These are phyloP conservation scores for Ypsolopha sequella DNA, from an alignment of 2,888 invertebrate genomes.

Conservation along the genomic window DNA sequence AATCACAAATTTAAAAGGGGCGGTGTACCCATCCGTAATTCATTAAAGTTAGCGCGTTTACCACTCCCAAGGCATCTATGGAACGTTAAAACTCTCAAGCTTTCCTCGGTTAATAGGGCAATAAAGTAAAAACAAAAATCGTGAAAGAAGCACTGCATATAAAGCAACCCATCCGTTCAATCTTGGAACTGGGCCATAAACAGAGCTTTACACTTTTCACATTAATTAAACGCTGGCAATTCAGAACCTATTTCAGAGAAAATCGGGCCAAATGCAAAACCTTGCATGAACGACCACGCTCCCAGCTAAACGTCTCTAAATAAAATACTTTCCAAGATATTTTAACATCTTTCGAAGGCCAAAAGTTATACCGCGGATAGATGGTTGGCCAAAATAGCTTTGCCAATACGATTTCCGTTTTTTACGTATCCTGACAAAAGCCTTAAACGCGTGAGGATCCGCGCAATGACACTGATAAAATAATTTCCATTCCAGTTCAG, in stretches of 20 bases:
- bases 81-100: conserved; percentile 38
- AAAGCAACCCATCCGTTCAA: conserved; percentile 21
- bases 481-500: conserved; percentile 71
- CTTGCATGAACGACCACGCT: too few relatives aligned
- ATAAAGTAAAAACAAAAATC: conserved; percentile 52
- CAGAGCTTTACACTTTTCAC: conserved; percentile 24
- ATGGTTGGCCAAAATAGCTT: too few relatives aligned
- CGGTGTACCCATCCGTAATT: conserved; percentile 58
- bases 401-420: too few relatives aligned
- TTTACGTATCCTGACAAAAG: neutral
- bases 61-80: conserved; percentile 44
- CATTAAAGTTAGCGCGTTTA: conserved; percentile 58
- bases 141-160: conserved; percentile 21
- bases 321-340: too few relatives aligned
- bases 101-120: conserved; percentile 47
- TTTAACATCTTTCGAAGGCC: too few relatives aligned
- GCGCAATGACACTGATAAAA: neutral
- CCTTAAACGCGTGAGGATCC: neutral
- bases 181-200: conserved; percentile 20
- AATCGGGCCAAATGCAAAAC: too few relatives aligned
- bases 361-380: too few relatives aligned
- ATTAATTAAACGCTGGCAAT: conserved; percentile 26
- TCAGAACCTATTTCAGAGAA: too few relatives aligned
- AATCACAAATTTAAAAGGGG: conserved; percentile 51
- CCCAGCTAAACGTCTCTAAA: too few relatives aligned